These are phyloP conservation scores for Spheniscus humboldti DNA, from an alignment of 2,797 vertebrate species.

Conservation along the genomic window DNA sequence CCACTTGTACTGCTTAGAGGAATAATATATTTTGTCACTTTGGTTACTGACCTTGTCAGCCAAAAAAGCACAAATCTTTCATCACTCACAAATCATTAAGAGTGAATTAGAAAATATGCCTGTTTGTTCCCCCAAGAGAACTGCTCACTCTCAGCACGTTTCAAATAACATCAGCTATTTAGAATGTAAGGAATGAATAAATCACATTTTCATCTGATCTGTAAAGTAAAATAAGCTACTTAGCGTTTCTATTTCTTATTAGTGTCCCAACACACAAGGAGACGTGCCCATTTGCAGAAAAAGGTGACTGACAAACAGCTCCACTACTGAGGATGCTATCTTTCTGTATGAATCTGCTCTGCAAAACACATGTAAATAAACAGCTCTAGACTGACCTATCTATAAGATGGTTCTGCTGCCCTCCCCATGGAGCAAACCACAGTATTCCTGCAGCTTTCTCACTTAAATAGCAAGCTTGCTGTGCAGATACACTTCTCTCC, in stretches of 20 bases:
- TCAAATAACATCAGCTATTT: not conserved
- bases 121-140: not conserved
- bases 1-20: not conserved
- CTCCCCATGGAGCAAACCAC: not conserved
- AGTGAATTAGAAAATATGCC: not conserved
- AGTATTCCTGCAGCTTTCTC: not conserved
- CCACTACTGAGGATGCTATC: not conserved
- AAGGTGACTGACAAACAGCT: not conserved
- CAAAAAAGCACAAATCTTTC: not conserved
- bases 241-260: not conserved
- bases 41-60: not conserved
- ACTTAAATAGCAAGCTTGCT: not conserved
- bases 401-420: not conserved
- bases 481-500: not conserved
- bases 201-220: not conserved
- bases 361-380: not conserved
- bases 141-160: not conserved
- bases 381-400: not conserved
- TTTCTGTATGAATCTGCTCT: not conserved
- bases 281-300: not conserved
- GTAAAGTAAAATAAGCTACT: not conserved
- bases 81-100: not conserved
- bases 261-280: not conserved
- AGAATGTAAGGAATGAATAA: not conserved
- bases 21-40: not conserved